Base-by-base conservation (phyloP, 1,140 invertebrate species). In the Hyphantria cunea region DNA sequence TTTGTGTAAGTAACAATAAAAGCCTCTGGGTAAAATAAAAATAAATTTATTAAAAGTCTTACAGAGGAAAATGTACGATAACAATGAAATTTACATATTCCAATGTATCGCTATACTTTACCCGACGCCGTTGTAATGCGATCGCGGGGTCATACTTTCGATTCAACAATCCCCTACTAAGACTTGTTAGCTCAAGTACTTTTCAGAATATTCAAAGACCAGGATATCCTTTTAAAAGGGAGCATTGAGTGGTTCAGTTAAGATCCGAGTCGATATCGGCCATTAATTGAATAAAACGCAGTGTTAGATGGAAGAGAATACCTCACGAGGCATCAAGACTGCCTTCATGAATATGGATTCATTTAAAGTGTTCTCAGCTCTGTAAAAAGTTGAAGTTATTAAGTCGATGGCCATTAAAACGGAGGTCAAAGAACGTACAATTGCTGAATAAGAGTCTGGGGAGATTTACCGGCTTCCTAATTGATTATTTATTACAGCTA, bases 211-310 rank as follows among this genome's bases (percentile, higher is more conserved):
- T 82, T 82, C 71, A 78, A 78, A 72, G 76, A 70, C 69, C 50
- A 66, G 42, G 64, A 72, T 76, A 72, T 72, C 71, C 72, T 77
- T 80, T 80, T 71, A 76, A 70, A 76, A 74, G 74, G 68, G 68
- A 77, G 64, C 66, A 62, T 61, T 65, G 66, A 82, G 74, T 79
- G 74, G 70, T 70, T 64, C 66, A 42, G 66, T 72, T 70, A 72
- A 73, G 70, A 75, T 82, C 70, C 65, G 59, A 56, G 69, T 69
- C 74, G 74, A 85, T 86, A 86, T 84, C 78, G 72, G 51, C 74
- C 78, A 79, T 87, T 87, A 87, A 87, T 87, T 85, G 82, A 87
- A 87, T 82, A 81, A 85, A 87, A 82, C 68, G 72, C 75, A 76
- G 66, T 75, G 76, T 78, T 72, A 61, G 76, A 66, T 68, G 70